Evolutionary conservation across 2,888 invertebrate species (phyloP).

Genomic region (Drosophila pullipes): DNA sequence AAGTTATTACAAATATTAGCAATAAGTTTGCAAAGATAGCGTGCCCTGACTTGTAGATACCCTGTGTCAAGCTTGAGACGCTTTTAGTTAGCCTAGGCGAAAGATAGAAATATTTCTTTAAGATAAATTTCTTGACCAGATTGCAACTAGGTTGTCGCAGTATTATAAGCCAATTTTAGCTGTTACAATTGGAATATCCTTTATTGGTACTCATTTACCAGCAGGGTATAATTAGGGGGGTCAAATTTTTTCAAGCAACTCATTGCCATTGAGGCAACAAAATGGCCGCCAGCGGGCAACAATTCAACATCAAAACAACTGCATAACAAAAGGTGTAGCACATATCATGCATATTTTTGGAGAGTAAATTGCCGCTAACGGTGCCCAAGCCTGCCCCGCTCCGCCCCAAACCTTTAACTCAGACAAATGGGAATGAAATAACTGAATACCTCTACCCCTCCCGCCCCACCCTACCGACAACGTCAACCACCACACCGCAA

Average conservation of each 20-base stretch:
- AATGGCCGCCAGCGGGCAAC: constrained; percentile 50
- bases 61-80: not conserved
- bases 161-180: not conserved
- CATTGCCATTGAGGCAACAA: constrained; percentile 31
- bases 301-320: constrained; percentile 79
- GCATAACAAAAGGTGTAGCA: constrained; percentile 79
- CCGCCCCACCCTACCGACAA: not conserved
- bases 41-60: not conserved
- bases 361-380: constrained; percentile 66
- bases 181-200: not conserved
- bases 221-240: constrained; percentile 19
- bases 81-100: not conserved
- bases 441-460: not conserved
- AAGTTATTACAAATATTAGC: constrained; percentile 23
- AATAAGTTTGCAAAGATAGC: too few species aligned
- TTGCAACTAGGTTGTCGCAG: not conserved
- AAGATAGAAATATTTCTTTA: not conserved
- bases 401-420: not conserved
- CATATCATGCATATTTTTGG: constrained; percentile 79
- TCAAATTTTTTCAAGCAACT: constrained; percentile 21
- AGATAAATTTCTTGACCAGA: not conserved
- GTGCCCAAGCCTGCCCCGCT: constrained; percentile 25
- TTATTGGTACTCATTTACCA: not conserved
- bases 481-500: constrained; percentile 49
- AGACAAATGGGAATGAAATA: constrained; percentile 36